Evolutionary conservation across 2,113 vertebrate genomes (phyloP), one percentile per base, ranked within the genome.

Genomic region (Hipposideros armiger): DNA sequence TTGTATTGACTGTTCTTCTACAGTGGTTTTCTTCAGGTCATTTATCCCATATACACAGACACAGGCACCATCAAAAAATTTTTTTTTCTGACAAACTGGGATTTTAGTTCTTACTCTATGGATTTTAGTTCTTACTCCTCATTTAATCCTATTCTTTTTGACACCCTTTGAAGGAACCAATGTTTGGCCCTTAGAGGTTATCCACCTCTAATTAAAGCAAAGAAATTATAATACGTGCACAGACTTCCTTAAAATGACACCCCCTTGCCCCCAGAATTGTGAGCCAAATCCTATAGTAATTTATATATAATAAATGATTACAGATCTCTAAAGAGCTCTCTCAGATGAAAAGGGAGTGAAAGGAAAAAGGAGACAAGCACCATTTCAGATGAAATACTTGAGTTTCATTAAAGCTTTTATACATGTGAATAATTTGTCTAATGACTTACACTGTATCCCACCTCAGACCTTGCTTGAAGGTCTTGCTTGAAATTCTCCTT

Each of bases 241-340:
- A 87, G 30, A 83, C 19, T 95, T 92, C 40, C 70, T 95, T 80
- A 74, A 95, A 88, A 78, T 74, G 54, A n/a, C 19, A 40, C 50
- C 13, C 20, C 19, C 16, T 5, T 14, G 28, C 26, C 22, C 70
- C 14, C 24, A 52, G 54, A 95, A 95, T 78, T 93, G 9, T 67
- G 54, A 97, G 42, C 9, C 69, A 96, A 50, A 87, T 80, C 20
- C 11, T 86, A 0, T 36, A n/a, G 54, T 54, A 69, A 56, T 83
- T 86, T 89, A 74, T 10, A 94, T 73, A 50, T 11, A 83, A 11
- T 7, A 42, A 36, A 22, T 80, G 28, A 70, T 66, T 64, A 32
- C 60, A 77, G 9, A 52, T 62, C 15, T 84, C 36, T 64, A 36
- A 74, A 90, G 74, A 45, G 8, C 36, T 80, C 76, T 95, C 76